Conservation (phyloP, 1,140 invertebrate genomes). For the Adoxophyes honmai region DNA sequence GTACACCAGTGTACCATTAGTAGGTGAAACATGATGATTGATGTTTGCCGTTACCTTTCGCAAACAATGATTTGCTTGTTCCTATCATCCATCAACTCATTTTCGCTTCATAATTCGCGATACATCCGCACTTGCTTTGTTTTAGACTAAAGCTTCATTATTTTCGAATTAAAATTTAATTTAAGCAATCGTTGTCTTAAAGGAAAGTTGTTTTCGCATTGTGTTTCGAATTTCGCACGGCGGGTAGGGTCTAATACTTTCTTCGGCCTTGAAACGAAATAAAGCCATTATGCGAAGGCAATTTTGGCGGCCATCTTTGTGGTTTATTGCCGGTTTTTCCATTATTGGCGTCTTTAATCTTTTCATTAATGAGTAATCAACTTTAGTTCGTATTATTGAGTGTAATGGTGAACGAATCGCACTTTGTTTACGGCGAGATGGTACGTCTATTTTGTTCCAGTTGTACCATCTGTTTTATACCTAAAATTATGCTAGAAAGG, state of each 20-base stretch:
- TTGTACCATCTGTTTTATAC: too few relatives aligned
- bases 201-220: constrained; percentile 25
- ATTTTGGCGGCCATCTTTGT: not conserved
- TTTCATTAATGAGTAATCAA: too few relatives aligned
- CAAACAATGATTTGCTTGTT: constrained; percentile 12
- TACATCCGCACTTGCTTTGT: constrained; percentile 9
- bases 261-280: constrained; percentile 28
- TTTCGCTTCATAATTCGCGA: constrained; percentile 5
- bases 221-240: constrained; percentile 32
- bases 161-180: constrained; percentile 25
- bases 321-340: not conserved
- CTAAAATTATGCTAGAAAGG: too few relatives aligned
- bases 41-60: constrained; percentile 9
- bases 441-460: too few relatives aligned
- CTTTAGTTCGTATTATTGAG: too few relatives aligned
- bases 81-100: constrained; percentile 7
- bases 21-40: not conserved
- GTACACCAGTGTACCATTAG: not conserved
- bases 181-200: constrained; percentile 24
- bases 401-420: too few relatives aligned
- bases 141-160: constrained; percentile 8
- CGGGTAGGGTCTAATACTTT: constrained; percentile 29
- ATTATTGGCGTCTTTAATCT: not conserved
- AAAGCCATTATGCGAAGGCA: constrained; percentile 23
- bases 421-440: too few relatives aligned